Evolutionary conservation across 2,113 vertebrate species (phyloP), one percentile per base, ranked within the genome.

Genomic region (Phylloscopus whistleri): DNA sequence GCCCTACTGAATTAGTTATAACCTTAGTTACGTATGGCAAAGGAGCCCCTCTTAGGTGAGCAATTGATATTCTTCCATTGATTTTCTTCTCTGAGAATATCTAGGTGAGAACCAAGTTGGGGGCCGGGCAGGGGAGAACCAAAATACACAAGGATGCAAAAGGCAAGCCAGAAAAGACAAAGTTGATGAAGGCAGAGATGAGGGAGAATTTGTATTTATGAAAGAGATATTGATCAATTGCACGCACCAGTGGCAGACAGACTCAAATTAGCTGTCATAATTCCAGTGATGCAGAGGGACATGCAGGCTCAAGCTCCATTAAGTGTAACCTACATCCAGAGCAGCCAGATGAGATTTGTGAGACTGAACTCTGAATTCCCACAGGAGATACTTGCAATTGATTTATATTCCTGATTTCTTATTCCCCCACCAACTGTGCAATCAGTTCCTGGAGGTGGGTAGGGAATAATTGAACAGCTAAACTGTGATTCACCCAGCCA

Each of bases 1-100:
- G 94, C 73, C 56, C 22, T 73, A 53, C 16, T 98, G 89, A 98
- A 98, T 98, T 98, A 98, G 98, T 98, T 96, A 98, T 53, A 66
- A 58, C 43, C 88, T 93, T 89, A 89, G 84, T 73, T 72, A 64
- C 56, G 48, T 64, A 89, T 51, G 60, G 78, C 72, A 87, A 75
- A 97, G 63, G 75, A 94, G 93, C 51, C 81, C 95, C 91, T 97
- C 91, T 95, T 88, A 82, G 67, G 80, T 96, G 94, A 91, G 95
- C 83, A 96, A 97, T 72, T 62, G 90, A 98, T 97, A 97, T 84
- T 92, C 76, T 68, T 76, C 87, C 90, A 98, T 97, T 81, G 92
- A 97, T 98, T 97, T 95, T 24, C 49, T 59, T n/a, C 80, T 74
- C 78, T 84, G 21, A 27, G n/a, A 49, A 81, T 63, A 90, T 49